Base-by-base conservation (phyloP, 2,888 invertebrate genomes). In the Exocentrus adspersus region DNA sequence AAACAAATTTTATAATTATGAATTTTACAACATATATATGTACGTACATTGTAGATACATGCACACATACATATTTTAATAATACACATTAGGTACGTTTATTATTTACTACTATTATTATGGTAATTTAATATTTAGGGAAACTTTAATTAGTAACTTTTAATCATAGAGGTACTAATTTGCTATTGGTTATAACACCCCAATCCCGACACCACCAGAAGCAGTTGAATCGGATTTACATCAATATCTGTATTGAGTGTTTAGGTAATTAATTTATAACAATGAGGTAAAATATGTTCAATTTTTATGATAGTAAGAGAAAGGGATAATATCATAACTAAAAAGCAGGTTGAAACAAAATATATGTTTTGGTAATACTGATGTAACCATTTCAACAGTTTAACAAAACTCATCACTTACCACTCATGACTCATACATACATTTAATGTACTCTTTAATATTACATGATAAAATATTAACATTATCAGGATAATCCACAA, bases 401-500 rank as follows among this genome's bases (percentile, higher is more conserved):
- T 24, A 5, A 24, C 14, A 37, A 37, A 9, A 37, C 14, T 37
- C 12, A n/a, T 37, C 12, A n/a, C 3, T 1, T 9, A 37, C 14
- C 14, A 37, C 12, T 37, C 37, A 12, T 12, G 14, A 14, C 24
- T 6, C 17, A 51, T n/a, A 51, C 30, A n/a, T n/a, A n/a, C 37
- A 12, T 51, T 42, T 53, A 21, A 53, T 42, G 16, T 24, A 20
- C 21, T 19, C 43, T 54, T 28, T 17, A 14, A 54, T 30, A 43
- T 20, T 28, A 50, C 43, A 42, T 42, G n/a, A 54, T 42, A 54
- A 41, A 65, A 62, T 64, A 69, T 65, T 62, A 69, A 67, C 69
- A 67, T 71, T 71, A 72, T 73, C 71, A 69, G 77, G 77, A 77
- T 78, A 75, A 78, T 78, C 75, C 73, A 67, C 68, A 74, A 74